Evolutionary conservation across 2,113 vertebrate species (phyloP).

Genomic region (Labeo rohita): DNA sequence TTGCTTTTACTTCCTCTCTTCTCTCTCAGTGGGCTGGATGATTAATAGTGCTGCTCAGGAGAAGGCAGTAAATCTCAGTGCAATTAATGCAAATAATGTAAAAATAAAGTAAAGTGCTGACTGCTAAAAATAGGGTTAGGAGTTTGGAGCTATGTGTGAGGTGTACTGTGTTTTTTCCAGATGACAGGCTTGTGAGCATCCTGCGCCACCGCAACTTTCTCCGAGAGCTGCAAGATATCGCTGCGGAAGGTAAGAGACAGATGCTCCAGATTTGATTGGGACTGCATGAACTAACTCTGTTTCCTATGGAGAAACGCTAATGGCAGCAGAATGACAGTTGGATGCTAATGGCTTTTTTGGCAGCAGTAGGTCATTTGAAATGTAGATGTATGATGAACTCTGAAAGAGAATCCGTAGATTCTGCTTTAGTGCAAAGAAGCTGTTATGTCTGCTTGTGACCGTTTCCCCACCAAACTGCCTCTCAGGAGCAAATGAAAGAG

Average conservation of each 20-base stretch:
- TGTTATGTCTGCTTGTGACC: not conserved
- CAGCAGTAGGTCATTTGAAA: constrained; percentile 20
- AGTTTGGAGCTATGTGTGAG: not conserved
- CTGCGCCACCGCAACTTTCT: constrained; percentile 90
- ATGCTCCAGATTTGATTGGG: not conserved
- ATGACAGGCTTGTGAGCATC: constrained; percentile 88
- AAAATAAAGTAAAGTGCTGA: constrained; percentile 62
- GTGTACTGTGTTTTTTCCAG: constrained; percentile 69
- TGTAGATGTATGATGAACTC: not conserved
- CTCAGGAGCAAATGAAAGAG: constrained; percentile 81
- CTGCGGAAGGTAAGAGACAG: constrained; percentile 81
- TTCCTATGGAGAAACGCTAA: constrained; percentile 20
- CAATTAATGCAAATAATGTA: constrained; percentile 65
- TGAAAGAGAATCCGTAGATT: not conserved
- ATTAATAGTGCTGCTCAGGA: constrained; percentile 68
- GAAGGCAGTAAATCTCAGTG: constrained; percentile 67
- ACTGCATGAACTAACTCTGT: not conserved
- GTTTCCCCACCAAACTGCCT: not conserved
- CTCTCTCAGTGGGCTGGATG: constrained; percentile 57
- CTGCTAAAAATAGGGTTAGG: not conserved
- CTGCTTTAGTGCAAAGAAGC: constrained; percentile 1
- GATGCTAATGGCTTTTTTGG: constrained; percentile 29
- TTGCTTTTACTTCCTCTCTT: not conserved
- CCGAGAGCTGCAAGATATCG: constrained; percentile 90
- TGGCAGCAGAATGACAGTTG: constrained; percentile 12